Conservation (phyloP, 2,888 invertebrate genomes). For the Hedya salicella region DNA sequence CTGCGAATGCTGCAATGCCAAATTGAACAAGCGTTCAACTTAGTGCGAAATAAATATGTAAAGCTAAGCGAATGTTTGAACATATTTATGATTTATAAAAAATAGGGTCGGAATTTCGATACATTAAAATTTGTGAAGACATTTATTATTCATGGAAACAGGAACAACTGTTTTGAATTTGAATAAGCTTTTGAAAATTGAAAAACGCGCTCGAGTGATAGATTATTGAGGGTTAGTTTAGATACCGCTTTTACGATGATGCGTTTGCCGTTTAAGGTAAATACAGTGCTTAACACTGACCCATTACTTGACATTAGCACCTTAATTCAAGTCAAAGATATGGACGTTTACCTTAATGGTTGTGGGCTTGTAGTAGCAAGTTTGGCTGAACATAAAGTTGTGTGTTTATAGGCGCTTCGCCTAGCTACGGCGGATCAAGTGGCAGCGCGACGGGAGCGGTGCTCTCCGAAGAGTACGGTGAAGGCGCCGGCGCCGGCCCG, state of each 20-base stretch:
- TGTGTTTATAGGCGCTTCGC: conserved; percentile 62
- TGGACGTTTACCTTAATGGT: too few relatives aligned
- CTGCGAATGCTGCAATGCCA: conserved; percentile 18
- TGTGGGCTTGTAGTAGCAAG: not conserved
- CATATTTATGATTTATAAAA: not conserved
- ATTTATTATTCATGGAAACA: too few relatives aligned
- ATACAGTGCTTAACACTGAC: too few relatives aligned
- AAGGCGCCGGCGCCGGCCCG: conserved; percentile 53
- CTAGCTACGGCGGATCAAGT: conserved; percentile 60
- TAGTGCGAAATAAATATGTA: not conserved
- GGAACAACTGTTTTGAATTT: too few relatives aligned
- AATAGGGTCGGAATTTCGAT: too few relatives aligned
- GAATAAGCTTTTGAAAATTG: not conserved
- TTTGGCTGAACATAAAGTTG: too few relatives aligned
- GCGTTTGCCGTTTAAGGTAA: too few relatives aligned
- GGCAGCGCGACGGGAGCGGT: conserved; percentile 52
- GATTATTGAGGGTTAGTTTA: not conserved
- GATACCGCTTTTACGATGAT: too few relatives aligned
- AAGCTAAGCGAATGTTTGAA: conserved; percentile 11
- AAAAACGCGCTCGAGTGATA: not conserved
- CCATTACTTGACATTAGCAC: too few relatives aligned
- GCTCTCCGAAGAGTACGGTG: conserved; percentile 58
- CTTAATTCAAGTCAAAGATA: too few relatives aligned
- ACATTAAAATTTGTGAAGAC: too few relatives aligned
- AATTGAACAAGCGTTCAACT: conserved; percentile 6